Evolutionary conservation across 2,113 vertebrate genomes (phyloP).

Genomic region (Prietella phreatophila): DNA sequence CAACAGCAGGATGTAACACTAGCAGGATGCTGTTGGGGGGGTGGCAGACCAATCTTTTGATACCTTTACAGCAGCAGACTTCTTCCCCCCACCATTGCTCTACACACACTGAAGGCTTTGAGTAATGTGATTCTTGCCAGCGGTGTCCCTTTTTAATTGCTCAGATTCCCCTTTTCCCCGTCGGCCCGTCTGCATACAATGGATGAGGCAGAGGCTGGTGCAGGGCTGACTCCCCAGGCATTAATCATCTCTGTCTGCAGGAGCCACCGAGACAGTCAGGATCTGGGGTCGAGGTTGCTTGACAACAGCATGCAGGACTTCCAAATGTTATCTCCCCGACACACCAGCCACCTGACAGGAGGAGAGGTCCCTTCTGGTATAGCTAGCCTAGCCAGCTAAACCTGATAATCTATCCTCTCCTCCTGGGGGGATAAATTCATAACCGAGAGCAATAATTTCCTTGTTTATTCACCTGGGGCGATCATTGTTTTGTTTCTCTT

Average conservation of each 20-base stretch:
- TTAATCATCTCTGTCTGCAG: slow-evolving; percentile 64
- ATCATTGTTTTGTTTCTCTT: slow-evolving; percentile 6
- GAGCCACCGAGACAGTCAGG: slow-evolving; percentile 41
- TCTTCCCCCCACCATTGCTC: background rate
- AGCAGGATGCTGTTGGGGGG: background rate
- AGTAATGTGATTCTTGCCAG: slow-evolving; percentile 59
- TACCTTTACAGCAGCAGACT: slow-evolving; percentile 10
- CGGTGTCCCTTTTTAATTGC: slow-evolving; percentile 64
- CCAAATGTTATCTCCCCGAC: slow-evolving; percentile 57
- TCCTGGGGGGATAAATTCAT: slow-evolving; percentile 46
- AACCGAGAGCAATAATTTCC: slow-evolving; percentile 46
- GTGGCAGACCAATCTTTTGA: slow-evolving; percentile 18
- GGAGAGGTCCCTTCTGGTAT: slow-evolving; percentile 52
- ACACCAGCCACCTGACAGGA: slow-evolving; percentile 51
- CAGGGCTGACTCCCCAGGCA: slow-evolving; percentile 50
- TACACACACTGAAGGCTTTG: slow-evolving; percentile 44
- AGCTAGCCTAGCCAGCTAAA: slow-evolving; percentile 42
- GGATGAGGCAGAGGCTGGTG: slow-evolving; percentile 44
- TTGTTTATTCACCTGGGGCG: slow-evolving; percentile 38
- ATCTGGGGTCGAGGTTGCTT: slow-evolving; percentile 60
- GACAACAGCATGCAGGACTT: slow-evolving; percentile 62
- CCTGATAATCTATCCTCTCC: slow-evolving; percentile 42
- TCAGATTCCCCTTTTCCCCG: slow-evolving; percentile 60
- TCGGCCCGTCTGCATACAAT: slow-evolving; percentile 52
- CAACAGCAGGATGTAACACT: slow-evolving; percentile 28